Conservation (phyloP, 2,113 vertebrate genomes). For the Poeciliopsis occidentalis region DNA sequence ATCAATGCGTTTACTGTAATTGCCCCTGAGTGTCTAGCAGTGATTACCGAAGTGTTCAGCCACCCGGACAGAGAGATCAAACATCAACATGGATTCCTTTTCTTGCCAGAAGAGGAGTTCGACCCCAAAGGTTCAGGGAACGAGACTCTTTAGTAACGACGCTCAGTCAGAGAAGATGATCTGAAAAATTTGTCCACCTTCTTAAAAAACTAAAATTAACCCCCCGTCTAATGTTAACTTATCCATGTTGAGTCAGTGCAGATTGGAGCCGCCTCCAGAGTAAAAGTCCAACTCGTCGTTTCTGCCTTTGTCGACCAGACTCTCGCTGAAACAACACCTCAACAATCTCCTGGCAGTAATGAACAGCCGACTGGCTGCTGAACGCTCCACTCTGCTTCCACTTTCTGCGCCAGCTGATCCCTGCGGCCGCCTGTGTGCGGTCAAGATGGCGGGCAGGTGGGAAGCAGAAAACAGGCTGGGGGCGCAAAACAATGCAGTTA, state of each 20-base stretch:
- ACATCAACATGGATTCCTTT: slow-evolving; percentile 13
- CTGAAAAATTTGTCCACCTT: background rate
- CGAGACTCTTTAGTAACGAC: background rate
- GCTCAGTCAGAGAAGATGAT: background rate
- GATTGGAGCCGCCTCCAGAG: background rate
- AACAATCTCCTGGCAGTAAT: slow-evolving; percentile 1
- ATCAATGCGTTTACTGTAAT: slow-evolving; percentile 20
- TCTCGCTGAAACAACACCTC: background rate
- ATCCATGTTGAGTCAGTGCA: background rate
- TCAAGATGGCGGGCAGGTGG: background rate
- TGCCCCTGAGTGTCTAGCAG: background rate
- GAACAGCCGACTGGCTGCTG: background rate
- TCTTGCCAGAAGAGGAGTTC: slow-evolving; percentile 15
- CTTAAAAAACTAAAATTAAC: background rate
- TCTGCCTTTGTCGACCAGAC: background rate
- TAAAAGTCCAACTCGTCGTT: background rate
- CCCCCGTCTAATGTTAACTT: background rate
- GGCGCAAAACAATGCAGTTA: background rate
- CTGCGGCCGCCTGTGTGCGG: background rate
- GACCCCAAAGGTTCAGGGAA: slow-evolving; percentile 7
- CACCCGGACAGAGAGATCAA: slow-evolving; percentile 12
- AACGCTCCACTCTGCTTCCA: background rate
- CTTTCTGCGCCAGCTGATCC: slow-evolving; percentile 1
- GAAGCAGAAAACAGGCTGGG: too few relatives aligned
- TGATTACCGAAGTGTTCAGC: slow-evolving; percentile 38